Base-by-base conservation (phyloP, 2,113 vertebrate genomes). In the Grammomys surdaster region DNA sequence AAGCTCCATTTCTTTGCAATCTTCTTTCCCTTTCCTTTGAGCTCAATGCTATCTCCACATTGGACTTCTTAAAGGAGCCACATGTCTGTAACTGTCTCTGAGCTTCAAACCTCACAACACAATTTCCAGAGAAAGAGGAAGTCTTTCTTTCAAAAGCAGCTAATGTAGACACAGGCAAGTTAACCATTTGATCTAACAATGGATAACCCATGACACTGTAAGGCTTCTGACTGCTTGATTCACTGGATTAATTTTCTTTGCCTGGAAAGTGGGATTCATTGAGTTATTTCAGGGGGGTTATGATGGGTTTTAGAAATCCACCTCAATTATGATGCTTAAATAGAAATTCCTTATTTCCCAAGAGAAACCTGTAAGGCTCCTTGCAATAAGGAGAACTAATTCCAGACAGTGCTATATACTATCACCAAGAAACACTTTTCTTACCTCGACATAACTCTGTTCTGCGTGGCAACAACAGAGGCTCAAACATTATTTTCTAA, bases 351-450 rank as follows among this genome's bases (percentile, higher is more conserved):
- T 80, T 9, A 2, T 20, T 75, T 73, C 22, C 17, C 0, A 33
- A 24, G 56, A 11, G 14, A 95, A 46, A 88, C 51, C 1, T 12
- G 26, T 16, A 17, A 10, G 0, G 0, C 0, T 69, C 10, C 19
- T 65, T n/a, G 8, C 0, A 72, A 1, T 10, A 80, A 56, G 12
- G 10, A 70, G 33, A 63, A 54, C 1, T 19, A 67, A 76, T 17
- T 33, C 7, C 4, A 4, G 10, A 31, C 0, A 28, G 5, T 0
- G 2, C 12, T 84, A 78, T 0, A 7, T 3, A 33, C 3, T 3
- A 36, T 1, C 19, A 26, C 0, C 0, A 26, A 26, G 7, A 88
- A 33, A 28, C 1, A 17, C 0, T 36, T 67, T 73, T 14, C 10
- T 1, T 5, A 13, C 31, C 70, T 5, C 7, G 6, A 40, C 10